Conservation (phyloP, 2,888 invertebrate species). For the Drosophila macrothrix region DNA sequence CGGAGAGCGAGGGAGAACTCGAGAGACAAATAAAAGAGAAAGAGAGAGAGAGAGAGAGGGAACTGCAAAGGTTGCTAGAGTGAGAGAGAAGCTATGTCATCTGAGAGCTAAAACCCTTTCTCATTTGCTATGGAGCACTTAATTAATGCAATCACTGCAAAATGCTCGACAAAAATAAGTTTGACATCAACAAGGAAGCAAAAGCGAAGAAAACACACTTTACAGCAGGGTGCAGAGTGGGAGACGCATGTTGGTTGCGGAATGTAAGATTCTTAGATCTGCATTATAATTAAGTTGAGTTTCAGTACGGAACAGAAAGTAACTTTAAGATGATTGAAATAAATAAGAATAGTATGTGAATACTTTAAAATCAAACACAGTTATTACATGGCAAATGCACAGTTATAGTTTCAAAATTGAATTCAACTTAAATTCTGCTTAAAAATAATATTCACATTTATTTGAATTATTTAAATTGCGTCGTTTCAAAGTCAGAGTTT, state of each 20-base stretch:
- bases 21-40: not conserved
- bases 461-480: constrained; percentile 6
- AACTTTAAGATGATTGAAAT: too few species aligned
- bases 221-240: not conserved
- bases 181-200: constrained; percentile 33
- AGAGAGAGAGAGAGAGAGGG: not conserved
- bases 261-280: constrained; percentile 13
- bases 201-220: not conserved
- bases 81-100: not conserved
- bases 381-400: not conserved
- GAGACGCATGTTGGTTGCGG: not conserved
- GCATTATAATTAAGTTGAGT: constrained; percentile 23
- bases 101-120: constrained; percentile 30
- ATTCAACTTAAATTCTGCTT: not conserved
- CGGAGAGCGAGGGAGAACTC: too few species aligned
- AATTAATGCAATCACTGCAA: constrained; percentile 69
- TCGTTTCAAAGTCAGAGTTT: not conserved
- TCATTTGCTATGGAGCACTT: constrained; percentile 46
- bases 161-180: constrained; percentile 60
- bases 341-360: not conserved
- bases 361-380: not conserved
- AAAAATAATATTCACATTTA: constrained; percentile 3
- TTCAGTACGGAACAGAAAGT: not conserved
- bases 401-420: not conserved
- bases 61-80: not conserved